A percentile compares a stretch with the other conserved stretches of the same genome.
phyloP scores from a whole-genome alignment of 1,140 invertebrate species.

The Dryas iulia region DNA sequence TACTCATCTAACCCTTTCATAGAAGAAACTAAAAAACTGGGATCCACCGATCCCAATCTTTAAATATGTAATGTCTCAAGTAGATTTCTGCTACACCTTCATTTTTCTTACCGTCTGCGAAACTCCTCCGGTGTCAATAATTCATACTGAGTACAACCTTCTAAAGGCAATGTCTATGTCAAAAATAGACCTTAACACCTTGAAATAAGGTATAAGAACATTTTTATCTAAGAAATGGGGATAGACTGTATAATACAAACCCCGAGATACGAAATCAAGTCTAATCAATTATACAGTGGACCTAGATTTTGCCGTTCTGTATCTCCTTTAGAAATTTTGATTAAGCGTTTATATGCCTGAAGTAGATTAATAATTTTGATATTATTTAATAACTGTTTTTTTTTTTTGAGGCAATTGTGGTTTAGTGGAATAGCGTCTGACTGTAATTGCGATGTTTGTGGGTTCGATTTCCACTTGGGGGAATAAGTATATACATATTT shows the following conservation, averaged over 20 bases:
- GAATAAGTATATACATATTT: no score
- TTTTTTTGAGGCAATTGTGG: no score
- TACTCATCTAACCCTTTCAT: no score
- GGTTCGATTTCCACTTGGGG: no score
- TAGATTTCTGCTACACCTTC: conserved; percentile 6
- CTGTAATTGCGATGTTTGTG: no score
- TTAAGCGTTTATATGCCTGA: background rate
- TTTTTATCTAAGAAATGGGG: background rate
- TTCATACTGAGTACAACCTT: background rate
- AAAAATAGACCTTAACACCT: background rate
- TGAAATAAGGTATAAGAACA: background rate
- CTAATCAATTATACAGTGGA: conserved; percentile 1
- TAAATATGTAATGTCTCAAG: conserved; percentile 13
- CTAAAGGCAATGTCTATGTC: background rate
- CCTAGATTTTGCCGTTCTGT: background rate
- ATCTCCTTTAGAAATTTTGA: background rate
- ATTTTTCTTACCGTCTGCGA: conserved; percentile 12
- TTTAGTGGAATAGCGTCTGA: no score
- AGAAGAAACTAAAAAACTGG: background rate
- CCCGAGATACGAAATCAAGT: background rate
- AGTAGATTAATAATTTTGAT: no score
- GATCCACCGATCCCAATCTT: conserved; percentile 1
- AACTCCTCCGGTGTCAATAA: conserved; percentile 7
- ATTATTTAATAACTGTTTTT: no score
- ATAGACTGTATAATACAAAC: background rate